phyloP scores from a whole-genome alignment of 2,888 invertebrate species.

The Dryobotodes eremita region DNA sequence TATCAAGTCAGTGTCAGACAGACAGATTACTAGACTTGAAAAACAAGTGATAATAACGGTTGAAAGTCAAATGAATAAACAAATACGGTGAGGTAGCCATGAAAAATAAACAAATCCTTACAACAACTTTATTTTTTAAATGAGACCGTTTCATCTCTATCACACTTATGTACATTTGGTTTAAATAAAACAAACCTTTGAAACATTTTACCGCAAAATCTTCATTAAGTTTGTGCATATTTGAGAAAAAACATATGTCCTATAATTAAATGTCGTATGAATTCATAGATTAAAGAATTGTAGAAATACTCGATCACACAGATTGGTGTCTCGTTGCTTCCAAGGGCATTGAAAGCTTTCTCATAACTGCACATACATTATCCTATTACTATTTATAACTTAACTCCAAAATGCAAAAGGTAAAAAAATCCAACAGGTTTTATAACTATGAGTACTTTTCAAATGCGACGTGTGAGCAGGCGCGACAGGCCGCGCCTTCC shows the following conservation, averaged over 20 bases:
- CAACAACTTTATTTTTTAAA: conserved; percentile 90
- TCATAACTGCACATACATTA: conserved; percentile 77
- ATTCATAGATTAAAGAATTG: conserved; percentile 82
- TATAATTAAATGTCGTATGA: conserved; percentile 83
- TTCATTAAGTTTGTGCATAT: conserved; percentile 90
- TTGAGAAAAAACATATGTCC: conserved; percentile 86
- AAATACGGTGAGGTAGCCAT: conserved; percentile 42
- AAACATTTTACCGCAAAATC: conserved; percentile 87
- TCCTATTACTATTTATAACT: conserved; percentile 76
- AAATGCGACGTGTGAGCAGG: conserved; percentile 68
- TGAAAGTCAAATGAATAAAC: neutral
- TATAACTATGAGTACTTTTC: conserved; percentile 75
- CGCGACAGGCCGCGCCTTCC: neutral
- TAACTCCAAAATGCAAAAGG: conserved; percentile 84
- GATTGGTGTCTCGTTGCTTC: conserved; percentile 83
- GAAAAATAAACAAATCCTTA: conserved; percentile 80
- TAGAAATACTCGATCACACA: conserved; percentile 83
- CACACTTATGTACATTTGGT: conserved; percentile 91
- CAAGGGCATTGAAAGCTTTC: conserved; percentile 70
- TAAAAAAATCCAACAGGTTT: conserved; percentile 78
- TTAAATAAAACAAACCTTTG: conserved; percentile 89
- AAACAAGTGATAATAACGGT: neutral
- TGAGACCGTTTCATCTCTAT: conserved; percentile 91
- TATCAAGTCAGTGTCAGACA: neutral
- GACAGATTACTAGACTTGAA: neutral